phyloP scores from a whole-genome alignment of 1,140 invertebrate genomes.

The Macrobrachium rosenbergii region DNA sequence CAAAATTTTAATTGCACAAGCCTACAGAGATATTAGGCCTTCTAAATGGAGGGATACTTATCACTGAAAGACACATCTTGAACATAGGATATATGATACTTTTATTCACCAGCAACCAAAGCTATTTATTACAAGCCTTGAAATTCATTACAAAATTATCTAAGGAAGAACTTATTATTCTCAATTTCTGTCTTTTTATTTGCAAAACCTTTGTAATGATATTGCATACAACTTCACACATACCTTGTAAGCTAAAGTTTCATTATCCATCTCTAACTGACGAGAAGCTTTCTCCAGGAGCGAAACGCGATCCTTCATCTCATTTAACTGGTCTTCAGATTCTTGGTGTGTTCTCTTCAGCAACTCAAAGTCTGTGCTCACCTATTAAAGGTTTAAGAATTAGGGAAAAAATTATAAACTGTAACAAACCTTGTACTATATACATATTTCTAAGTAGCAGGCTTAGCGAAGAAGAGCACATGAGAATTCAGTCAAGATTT shows the following conservation, averaged over 20 bases:
- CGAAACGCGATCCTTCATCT: conserved; percentile 68
- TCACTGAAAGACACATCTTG: no score
- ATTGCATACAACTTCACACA: background rate
- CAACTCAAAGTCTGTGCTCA: conserved; percentile 70
- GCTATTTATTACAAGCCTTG: background rate
- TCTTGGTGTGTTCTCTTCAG: conserved; percentile 66
- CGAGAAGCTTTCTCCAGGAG: conserved; percentile 69
- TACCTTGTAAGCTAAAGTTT: conserved; percentile 70
- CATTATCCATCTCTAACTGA: conserved; percentile 69
- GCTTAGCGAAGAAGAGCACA: no score
- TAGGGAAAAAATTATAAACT: conserved; percentile 8
- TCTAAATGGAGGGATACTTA: no score
- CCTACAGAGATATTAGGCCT: no score
- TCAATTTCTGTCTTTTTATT: no score
- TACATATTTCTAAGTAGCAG: no score
- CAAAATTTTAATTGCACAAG: no score
- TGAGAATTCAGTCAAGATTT: no score
- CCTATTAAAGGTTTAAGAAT: conserved; percentile 56
- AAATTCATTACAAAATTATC: background rate
- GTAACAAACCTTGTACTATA: conserved; percentile 62
- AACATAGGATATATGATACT: background rate
- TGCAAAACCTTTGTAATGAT: background rate
- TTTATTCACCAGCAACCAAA: background rate
- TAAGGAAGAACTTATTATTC: background rate
- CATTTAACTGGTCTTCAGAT: conserved; percentile 66